A percentile compares a stretch with the other conserved stretches of the same genome.
phyloP scores from a whole-genome alignment of 1,140 invertebrate species.

The Megathymus violae region DNA sequence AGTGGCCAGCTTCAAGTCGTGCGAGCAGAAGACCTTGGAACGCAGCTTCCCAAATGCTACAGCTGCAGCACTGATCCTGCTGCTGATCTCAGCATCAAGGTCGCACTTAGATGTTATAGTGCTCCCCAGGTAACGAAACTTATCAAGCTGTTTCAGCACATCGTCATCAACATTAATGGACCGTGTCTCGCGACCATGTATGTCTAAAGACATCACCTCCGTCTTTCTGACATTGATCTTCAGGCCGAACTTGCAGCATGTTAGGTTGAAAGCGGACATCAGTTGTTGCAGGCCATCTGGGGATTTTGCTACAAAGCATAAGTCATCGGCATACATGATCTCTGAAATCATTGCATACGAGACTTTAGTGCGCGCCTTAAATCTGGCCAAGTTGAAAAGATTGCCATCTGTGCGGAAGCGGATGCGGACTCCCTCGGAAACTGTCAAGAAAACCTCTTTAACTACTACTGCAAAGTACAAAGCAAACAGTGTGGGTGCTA shows the following conservation, averaged over 20 bases:
- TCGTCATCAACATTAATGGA: slow-evolving; percentile 24
- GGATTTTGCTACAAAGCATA: slow-evolving; percentile 39
- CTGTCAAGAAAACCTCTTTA: slow-evolving; percentile 19
- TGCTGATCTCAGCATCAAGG: too few relatives aligned
- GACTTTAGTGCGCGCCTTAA: slow-evolving; percentile 35
- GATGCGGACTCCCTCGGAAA: slow-evolving; percentile 27
- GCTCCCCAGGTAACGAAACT: too few relatives aligned
- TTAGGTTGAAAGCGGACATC: slow-evolving; percentile 17
- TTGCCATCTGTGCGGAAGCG: slow-evolving; percentile 34
- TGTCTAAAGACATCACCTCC: slow-evolving; percentile 42
- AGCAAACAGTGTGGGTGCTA: slow-evolving; percentile 40
- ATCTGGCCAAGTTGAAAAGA: slow-evolving; percentile 38
- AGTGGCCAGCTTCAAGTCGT: too few relatives aligned
- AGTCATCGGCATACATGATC: slow-evolving; percentile 39
- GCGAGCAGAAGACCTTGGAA: too few relatives aligned
- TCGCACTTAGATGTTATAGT: too few relatives aligned
- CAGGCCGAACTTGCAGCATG: slow-evolving; percentile 37
- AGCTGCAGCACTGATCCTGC: too few relatives aligned
- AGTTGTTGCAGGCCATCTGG: slow-evolving; percentile 36
- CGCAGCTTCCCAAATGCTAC: too few relatives aligned
- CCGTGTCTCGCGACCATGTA: slow-evolving; percentile 25
- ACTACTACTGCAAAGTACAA: slow-evolving; percentile 43
- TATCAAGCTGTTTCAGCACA: slow-evolving; percentile 14
- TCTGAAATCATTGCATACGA: slow-evolving; percentile 20
- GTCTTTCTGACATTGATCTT: slow-evolving; percentile 42